phyloP scores from a whole-genome alignment of 30 jellyfish, hydroid and myxozoan genomes.

The Cassiopea andromeda region DNA sequence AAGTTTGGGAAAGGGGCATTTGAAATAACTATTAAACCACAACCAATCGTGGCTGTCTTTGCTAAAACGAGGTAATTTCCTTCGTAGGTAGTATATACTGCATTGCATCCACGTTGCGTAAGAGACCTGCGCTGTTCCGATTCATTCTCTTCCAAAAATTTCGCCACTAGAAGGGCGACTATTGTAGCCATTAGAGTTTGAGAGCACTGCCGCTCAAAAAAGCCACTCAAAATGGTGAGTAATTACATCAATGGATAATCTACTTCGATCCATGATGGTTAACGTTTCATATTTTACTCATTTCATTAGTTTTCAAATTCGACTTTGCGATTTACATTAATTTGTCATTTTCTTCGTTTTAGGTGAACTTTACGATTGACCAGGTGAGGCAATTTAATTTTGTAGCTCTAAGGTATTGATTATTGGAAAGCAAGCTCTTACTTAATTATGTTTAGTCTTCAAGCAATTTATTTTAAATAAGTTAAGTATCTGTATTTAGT shows the following conservation, averaged over 20 bases:
- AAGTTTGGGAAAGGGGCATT: too few relatives aligned
- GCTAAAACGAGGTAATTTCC: conserved; percentile 45
- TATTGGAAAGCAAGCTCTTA: background rate
- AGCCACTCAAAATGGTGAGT: conserved; percentile 67
- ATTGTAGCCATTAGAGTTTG: conserved; percentile 25
- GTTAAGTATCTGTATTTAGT: too few relatives aligned
- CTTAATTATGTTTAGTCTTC: too few relatives aligned
- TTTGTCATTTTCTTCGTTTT: conserved; percentile 30
- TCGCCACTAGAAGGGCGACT: conserved; percentile 54
- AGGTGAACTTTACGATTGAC: conserved; percentile 98
- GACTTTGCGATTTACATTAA: background rate
- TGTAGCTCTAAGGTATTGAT: background rate
- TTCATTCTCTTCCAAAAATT: conserved; percentile 27
- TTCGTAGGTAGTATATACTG: background rate
- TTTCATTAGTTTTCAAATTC: background rate
- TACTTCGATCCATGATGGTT: conserved; percentile 12
- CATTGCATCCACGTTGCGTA: conserved; percentile 83
- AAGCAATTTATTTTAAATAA: too few relatives aligned
- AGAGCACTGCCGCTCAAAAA: conserved; percentile 57
- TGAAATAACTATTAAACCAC: too few relatives aligned
- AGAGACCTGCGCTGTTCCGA: conserved; percentile 31
- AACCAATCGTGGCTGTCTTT: background rate
- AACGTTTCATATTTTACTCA: background rate
- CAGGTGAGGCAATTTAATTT: conserved; percentile 71
- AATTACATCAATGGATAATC: conserved; percentile 44